Evolutionary conservation across 1,140 invertebrate genomes (phyloP).

Genomic region (Pseudachorutes palmiensis): DNA sequence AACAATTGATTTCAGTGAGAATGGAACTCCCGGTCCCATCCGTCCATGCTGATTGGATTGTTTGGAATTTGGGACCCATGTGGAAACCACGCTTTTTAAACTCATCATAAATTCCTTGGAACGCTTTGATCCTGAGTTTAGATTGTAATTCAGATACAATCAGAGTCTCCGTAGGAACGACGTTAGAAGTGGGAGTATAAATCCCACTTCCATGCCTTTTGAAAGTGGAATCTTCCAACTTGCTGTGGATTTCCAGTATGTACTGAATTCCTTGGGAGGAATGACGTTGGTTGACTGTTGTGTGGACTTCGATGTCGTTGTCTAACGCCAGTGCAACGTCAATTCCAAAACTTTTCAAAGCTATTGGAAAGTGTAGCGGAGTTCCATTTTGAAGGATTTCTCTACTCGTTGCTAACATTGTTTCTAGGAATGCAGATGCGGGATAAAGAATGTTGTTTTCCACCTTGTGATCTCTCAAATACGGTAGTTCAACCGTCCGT

Average conservation of each 20-base stretch:
- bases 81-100: slow-evolving; percentile 17
- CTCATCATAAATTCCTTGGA: slow-evolving; percentile 19
- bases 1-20: background rate
- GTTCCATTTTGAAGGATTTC: slow-evolving; percentile 5
- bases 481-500: slow-evolving; percentile 14
- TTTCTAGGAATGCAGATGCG: slow-evolving; percentile 22
- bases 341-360: slow-evolving; percentile 20
- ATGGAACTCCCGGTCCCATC: too few relatives aligned
- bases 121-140: background rate
- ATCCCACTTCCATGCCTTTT: background rate
- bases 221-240: too few relatives aligned
- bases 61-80: slow-evolving; percentile 24
- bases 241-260: too few relatives aligned
- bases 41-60: slow-evolving; percentile 17
- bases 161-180: background rate
- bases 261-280: too few relatives aligned
- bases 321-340: slow-evolving; percentile 19
- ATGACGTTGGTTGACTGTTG: too few relatives aligned
- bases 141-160: background rate
- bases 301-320: slow-evolving; percentile 3
- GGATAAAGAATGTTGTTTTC: slow-evolving; percentile 20
- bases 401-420: slow-evolving; percentile 12
- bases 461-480: slow-evolving; percentile 25
- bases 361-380: slow-evolving; percentile 1
- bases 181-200: background rate